phyloP scores from a whole-genome alignment of 2,113 vertebrate genomes.

The Telmatochromis sp. region DNA sequence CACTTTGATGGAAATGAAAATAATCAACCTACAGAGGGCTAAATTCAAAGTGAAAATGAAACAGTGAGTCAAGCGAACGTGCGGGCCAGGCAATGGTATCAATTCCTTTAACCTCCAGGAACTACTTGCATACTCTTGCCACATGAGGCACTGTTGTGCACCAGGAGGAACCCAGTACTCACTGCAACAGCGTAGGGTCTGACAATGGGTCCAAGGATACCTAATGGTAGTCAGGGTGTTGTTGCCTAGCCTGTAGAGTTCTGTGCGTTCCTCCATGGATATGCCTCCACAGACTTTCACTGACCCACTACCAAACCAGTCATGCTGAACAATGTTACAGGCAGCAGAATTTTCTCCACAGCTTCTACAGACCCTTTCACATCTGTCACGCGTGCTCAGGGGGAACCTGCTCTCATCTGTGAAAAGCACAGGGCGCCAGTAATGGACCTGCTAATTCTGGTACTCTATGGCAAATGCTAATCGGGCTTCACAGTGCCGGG shows the following conservation, averaged over 20 bases:
- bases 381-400: fast-evolving
- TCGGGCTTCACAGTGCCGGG: not conserved
- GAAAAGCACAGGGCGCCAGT: not conserved
- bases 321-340: not conserved
- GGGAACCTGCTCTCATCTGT: not conserved
- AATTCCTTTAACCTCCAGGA: not conserved
- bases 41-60: not conserved
- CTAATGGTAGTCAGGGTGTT: not conserved
- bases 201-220: not conserved
- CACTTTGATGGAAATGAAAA: not conserved
- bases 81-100: not conserved
- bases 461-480: not conserved
- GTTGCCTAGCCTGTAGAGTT: not conserved
- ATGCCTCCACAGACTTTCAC: not conserved
- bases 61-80: not conserved
- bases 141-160: not conserved
- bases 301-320: not conserved
- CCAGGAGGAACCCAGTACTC: not conserved
- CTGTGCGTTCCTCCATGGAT: not conserved
- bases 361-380: not conserved
- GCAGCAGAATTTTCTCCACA: not conserved
- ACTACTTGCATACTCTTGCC: not conserved
- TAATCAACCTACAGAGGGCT: not conserved
- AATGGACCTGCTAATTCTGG: not conserved
- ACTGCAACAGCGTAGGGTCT: not conserved